Conservation (phyloP, 2,797 vertebrate species). For the Otolemur crassicaudatus region DNA sequence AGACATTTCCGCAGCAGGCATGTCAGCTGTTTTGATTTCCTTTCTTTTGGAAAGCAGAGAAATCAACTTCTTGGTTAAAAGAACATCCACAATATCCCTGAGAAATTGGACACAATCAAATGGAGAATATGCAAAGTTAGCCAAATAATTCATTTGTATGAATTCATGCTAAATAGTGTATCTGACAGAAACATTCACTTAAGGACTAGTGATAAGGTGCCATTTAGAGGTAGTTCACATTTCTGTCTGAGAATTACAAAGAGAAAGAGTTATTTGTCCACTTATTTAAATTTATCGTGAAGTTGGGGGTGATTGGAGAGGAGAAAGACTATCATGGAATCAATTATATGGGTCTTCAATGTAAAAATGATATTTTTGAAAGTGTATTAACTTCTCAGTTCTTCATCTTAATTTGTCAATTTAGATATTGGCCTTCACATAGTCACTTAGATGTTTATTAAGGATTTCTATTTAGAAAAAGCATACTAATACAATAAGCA, state of each 20-base stretch:
- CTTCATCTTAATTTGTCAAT: neutral
- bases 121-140: neutral
- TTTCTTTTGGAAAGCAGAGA: constrained; percentile 40
- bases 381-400: neutral
- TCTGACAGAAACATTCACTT: neutral
- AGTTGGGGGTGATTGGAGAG: neutral
- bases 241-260: neutral
- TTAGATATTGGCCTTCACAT: neutral
- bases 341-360: neutral
- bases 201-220: neutral
- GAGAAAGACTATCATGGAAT: neutral
- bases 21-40: constrained; percentile 18
- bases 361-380: neutral
- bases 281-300: constrained; percentile 6
- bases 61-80: constrained; percentile 31
- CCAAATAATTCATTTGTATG: constrained; percentile 20
- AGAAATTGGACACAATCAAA: neutral
- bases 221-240: neutral
- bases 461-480: neutral
- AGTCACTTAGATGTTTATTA: neutral
- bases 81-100: neutral
- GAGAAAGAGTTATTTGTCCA: neutral
- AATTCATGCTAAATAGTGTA: neutral
- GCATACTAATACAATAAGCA: neutral
- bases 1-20: constrained; percentile 44